Evolutionary conservation across 2,797 vertebrate species (phyloP).

Genomic region (Knipowitschia caucasica): DNA sequence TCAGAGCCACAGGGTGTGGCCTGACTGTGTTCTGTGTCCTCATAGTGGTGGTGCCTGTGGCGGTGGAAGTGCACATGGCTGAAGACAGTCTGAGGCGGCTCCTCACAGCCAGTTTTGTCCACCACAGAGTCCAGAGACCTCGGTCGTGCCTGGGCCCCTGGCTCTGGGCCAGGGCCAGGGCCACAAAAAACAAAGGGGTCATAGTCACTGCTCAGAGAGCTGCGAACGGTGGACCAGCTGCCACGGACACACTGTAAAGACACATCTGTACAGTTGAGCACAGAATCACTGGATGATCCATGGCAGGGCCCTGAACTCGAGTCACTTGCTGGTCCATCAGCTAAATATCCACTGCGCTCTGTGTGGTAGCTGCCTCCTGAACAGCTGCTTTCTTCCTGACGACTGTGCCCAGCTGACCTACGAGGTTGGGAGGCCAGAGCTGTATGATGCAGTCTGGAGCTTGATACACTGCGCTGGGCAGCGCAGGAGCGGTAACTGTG

Average conservation of each 20-base stretch:
- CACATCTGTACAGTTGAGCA: constrained; percentile 92
- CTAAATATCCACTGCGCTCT: constrained; percentile 91
- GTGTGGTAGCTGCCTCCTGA: constrained; percentile 91
- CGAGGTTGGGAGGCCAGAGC: constrained; percentile 29
- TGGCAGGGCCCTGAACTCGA: constrained; percentile 96
- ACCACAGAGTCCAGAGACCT: constrained; percentile 85
- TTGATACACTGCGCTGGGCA: constrained; percentile 60
- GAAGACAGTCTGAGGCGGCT: constrained; percentile 80
- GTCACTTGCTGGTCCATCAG: constrained; percentile 92
- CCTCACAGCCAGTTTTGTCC: constrained; percentile 68
- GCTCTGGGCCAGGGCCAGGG: constrained; percentile 51
- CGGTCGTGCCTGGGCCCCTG: constrained; percentile 72
- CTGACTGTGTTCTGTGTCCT: constrained; percentile 66
- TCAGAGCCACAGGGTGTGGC: constrained; percentile 69
- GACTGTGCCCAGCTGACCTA: constrained; percentile 54
- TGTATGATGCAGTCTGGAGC: constrained; percentile 66
- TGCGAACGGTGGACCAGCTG: constrained; percentile 95
- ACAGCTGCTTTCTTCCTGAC: constrained; percentile 85
- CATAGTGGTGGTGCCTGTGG: constrained; percentile 94
- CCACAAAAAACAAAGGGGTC: constrained; percentile 89
- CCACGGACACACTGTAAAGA: constrained; percentile 94
- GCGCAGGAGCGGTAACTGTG: constrained; percentile 73
- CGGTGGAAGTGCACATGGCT: constrained; percentile 92
- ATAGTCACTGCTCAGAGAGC: constrained; percentile 95
- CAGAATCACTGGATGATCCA: constrained; percentile 94